Conservation (phyloP, 1,140 invertebrate species). For the Neuroterus valhalla region DNA sequence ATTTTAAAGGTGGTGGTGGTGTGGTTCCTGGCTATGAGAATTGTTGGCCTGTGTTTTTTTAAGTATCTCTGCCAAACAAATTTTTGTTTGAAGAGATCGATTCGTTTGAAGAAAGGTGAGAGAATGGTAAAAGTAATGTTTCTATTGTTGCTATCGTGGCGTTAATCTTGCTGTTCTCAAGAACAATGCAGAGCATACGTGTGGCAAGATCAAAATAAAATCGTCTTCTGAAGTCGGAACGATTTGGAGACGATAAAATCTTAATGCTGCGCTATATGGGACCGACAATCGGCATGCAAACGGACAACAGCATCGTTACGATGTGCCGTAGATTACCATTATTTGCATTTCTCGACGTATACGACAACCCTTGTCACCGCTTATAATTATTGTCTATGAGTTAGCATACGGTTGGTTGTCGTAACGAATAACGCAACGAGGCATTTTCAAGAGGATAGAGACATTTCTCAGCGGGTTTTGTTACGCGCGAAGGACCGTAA, state of each 20-base stretch:
- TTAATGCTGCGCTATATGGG: slow-evolving; percentile 5
- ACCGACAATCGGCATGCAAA: slow-evolving; percentile 10
- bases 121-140: slow-evolving; percentile 2
- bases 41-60: no score
- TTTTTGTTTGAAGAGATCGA: no score
- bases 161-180: slow-evolving; percentile 2
- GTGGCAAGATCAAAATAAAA: slow-evolving; percentile 2
- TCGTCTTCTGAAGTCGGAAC: slow-evolving; percentile 14
- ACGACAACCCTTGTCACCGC: slow-evolving; percentile 1
- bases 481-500: background rate
- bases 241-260: slow-evolving; percentile 12
- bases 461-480: slow-evolving; percentile 5
- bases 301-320: background rate
- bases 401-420: background rate
- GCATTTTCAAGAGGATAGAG: slow-evolving; percentile 17
- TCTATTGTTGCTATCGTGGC: slow-evolving; percentile 5
- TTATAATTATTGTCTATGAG: slow-evolving; percentile 27
- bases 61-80: no score
- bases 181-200: slow-evolving; percentile 6
- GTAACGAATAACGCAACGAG: slow-evolving; percentile 1
- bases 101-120: background rate
- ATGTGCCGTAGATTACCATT: slow-evolving; percentile 8
- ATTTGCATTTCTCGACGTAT: slow-evolving; percentile 28
- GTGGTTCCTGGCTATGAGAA: no score
- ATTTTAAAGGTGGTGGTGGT: no score